Conservation (phyloP, 2,113 vertebrate genomes). For the Turdus rufiventris region DNA sequence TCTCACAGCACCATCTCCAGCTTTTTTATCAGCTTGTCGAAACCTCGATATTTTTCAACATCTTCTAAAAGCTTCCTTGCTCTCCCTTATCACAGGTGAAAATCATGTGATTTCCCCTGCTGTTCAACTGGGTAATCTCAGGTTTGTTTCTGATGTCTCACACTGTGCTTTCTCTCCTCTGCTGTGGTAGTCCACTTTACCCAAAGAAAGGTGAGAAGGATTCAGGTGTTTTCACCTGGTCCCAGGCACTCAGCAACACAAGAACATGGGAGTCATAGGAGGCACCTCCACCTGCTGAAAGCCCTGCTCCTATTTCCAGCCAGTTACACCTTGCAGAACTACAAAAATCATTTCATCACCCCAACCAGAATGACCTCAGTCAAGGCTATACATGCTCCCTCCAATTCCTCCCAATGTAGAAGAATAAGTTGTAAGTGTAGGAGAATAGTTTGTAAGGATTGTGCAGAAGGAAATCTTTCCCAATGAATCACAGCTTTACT, state of each 20-base stretch:
- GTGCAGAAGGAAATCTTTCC: too few relatives aligned
- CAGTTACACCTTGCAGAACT: neutral
- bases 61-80: neutral
- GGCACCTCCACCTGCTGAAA: neutral
- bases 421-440: too few relatives aligned
- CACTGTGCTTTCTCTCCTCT: neutral
- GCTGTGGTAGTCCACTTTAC: neutral
- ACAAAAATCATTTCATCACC: neutral
- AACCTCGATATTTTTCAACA: neutral
- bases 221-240: neutral
- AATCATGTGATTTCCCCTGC: neutral
- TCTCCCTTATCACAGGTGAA: neutral
- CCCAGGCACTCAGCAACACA: neutral
- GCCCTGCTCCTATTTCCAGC: neutral
- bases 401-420: too few relatives aligned
- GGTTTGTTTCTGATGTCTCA: neutral
- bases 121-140: neutral
- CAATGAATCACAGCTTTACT: too few relatives aligned
- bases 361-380: neutral
- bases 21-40: neutral
- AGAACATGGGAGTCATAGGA: neutral
- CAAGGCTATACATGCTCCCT: neutral
- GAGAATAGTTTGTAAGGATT: too few relatives aligned
- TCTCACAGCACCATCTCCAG: neutral
- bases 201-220: neutral